Conservation (phyloP, 2,888 invertebrate species). For the Drosophila parthenogenetica region DNA sequence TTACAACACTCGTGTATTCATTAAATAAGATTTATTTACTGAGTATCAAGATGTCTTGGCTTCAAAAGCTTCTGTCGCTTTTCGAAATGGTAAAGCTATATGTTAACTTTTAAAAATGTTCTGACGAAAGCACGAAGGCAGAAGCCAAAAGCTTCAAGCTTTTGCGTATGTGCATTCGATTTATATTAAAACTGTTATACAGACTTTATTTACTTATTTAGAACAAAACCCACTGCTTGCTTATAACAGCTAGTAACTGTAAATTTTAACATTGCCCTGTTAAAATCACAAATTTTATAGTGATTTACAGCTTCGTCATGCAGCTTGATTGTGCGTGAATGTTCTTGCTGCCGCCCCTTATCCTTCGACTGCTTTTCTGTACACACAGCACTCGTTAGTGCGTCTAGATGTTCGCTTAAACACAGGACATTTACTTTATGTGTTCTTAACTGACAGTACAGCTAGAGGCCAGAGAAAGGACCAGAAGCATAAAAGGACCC, state of each 20-base stretch:
- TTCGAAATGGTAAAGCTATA: background rate
- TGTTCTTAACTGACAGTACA: slow-evolving; percentile 74
- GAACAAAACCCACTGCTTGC: background rate
- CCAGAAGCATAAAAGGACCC: slow-evolving; percentile 8
- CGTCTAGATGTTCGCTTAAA: slow-evolving; percentile 52
- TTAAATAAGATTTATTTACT: background rate
- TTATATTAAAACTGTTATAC: slow-evolving; percentile 4
- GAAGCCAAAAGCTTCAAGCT: background rate
- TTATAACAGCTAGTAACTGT: slow-evolving; percentile 31
- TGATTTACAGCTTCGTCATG: slow-evolving; percentile 31
- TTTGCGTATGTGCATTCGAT: background rate
- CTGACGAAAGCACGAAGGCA: no score
- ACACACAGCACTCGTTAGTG: slow-evolving; percentile 47
- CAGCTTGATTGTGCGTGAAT: slow-evolving; percentile 49
- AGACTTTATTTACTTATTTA: background rate
- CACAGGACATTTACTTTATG: slow-evolving; percentile 81
- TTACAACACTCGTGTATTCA: no score
- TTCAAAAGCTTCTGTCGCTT: background rate
- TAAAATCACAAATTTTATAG: slow-evolving; percentile 15
- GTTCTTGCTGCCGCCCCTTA: background rate
- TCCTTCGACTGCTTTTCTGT: background rate
- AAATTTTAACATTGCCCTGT: slow-evolving; percentile 25
- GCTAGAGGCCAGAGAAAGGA: slow-evolving; percentile 25
- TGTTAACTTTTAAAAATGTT: background rate
- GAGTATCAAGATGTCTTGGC: background rate